Conservation (phyloP, 2,888 invertebrate genomes). For the Entomobrya proxima region DNA sequence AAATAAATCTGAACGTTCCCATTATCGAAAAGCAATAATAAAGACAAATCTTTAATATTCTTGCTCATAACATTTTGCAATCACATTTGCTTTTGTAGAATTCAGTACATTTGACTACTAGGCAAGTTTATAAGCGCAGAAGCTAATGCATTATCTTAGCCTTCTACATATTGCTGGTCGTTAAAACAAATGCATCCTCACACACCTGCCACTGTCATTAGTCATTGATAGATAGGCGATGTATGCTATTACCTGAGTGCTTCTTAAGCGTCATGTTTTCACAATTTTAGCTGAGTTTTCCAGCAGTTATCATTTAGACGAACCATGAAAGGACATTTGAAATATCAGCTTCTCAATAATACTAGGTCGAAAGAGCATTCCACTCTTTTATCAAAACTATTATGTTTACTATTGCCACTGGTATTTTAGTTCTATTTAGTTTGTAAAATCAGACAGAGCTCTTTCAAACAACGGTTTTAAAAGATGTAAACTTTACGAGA, state of each 20-base stretch:
- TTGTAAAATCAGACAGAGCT: not conserved
- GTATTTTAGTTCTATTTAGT: slow-evolving; percentile 39
- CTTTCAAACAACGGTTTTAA: not conserved
- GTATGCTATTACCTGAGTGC: not conserved
- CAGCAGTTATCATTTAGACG: slow-evolving; percentile 18
- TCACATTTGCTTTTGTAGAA: no score
- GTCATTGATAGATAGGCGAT: not conserved
- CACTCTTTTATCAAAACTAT: slow-evolving; percentile 47
- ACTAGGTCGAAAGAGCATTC: slow-evolving; percentile 54
- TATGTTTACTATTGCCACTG: slow-evolving; percentile 44
- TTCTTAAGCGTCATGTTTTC: not conserved
- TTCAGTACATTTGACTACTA: no score
- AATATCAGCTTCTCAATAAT: not conserved
- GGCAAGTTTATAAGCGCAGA: no score
- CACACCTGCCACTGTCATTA: slow-evolving; percentile 45
- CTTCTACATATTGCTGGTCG: slow-evolving; percentile 3
- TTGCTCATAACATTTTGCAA: no score
- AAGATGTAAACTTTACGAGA: no score
- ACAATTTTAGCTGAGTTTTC: slow-evolving; percentile 4
- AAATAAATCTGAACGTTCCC: slow-evolving; percentile 13
- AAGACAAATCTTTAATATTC: no score
- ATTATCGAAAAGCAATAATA: slow-evolving; percentile 50
- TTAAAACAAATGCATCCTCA: slow-evolving; percentile 20
- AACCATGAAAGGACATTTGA: not conserved
- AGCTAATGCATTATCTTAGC: no score